phyloP scores from a whole-genome alignment of 2,113 vertebrate genomes.

The Sapajus apella region DNA sequence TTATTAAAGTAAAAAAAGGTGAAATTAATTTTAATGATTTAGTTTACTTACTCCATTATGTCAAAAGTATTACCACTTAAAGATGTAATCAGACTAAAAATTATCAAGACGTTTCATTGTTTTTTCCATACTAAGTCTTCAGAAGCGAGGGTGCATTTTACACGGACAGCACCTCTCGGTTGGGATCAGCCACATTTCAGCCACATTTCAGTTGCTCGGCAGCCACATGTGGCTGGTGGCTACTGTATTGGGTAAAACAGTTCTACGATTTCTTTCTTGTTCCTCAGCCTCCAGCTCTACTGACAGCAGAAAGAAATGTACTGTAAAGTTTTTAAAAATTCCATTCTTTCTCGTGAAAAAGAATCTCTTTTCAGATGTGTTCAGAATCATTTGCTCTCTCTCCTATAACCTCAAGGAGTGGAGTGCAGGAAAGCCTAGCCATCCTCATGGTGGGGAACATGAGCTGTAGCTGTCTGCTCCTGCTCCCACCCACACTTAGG shows the following conservation, averaged over 20 bases:
- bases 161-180: background rate
- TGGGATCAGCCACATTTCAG: background rate
- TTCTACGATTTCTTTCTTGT: background rate
- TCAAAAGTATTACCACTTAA: background rate
- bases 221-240: background rate
- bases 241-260: background rate
- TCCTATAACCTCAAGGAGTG: background rate
- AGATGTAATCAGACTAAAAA: background rate
- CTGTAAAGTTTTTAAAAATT: background rate
- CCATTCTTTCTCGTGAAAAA: background rate
- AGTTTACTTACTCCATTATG: background rate
- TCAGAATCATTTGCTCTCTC: background rate
- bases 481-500: background rate
- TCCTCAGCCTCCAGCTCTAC: background rate
- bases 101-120: background rate
- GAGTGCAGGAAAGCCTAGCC: background rate
- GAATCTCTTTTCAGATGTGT: background rate
- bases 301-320: background rate
- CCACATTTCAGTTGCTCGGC: background rate
- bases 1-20: background rate
- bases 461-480: no score
- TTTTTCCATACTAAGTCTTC: background rate
- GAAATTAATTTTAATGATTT: conserved; percentile 8
- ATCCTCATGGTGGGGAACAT: rapidly evolving
- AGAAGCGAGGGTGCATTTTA: background rate